Evolutionary conservation across 2,797 vertebrate genomes (phyloP).

Genomic region (Hapalemur alaotrensis): DNA sequence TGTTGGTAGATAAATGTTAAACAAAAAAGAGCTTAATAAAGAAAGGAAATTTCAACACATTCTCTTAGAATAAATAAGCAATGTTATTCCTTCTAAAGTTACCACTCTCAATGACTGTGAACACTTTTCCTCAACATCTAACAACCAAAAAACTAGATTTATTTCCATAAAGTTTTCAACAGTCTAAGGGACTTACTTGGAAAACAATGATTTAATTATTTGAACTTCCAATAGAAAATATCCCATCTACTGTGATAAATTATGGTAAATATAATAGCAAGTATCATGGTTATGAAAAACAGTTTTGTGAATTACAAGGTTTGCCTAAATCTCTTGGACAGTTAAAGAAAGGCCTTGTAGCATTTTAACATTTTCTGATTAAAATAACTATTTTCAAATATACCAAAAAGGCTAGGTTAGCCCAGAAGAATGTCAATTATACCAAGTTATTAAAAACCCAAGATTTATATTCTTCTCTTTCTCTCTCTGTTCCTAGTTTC

Average conservation of each 20-base stretch:
- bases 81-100: neutral
- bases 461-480: neutral
- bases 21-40: neutral
- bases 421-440: neutral
- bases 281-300: neutral
- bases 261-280: constrained; percentile 16
- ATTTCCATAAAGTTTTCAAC: neutral
- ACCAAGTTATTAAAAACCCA: neutral
- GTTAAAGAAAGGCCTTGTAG: neutral
- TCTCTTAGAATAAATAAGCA: neutral
- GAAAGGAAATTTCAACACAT: neutral
- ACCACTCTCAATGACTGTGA: neutral
- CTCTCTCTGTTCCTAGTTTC: neutral
- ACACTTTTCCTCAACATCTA: neutral
- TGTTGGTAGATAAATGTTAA: constrained; percentile 37
- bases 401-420: neutral
- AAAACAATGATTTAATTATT: constrained; percentile 44
- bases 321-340: neutral
- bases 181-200: neutral
- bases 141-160: neutral
- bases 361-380: neutral
- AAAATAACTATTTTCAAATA: constrained; percentile 2
- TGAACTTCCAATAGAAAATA: constrained; percentile 36
- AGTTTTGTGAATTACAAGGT: neutral
- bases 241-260: neutral